Evolutionary conservation across 2,888 invertebrate genomes (phyloP).

Genomic region (Chelonus formosanus): DNA sequence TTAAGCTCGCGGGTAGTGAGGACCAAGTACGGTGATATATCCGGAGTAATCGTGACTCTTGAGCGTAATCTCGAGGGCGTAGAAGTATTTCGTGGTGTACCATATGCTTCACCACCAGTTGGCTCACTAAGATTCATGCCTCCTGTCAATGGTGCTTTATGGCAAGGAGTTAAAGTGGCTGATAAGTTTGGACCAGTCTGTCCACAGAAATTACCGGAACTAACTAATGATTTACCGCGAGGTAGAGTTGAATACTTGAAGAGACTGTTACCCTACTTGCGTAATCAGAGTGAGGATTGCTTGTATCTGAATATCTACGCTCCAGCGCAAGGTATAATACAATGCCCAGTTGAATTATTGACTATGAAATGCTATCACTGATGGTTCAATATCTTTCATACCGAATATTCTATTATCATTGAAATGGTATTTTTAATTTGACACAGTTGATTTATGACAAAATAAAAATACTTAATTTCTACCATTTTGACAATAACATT

Average conservation of each 20-base stretch:
- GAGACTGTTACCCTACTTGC: conserved; percentile 85
- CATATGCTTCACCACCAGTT: conserved; percentile 92
- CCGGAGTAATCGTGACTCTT: conserved; percentile 84
- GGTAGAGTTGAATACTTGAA: conserved; percentile 89
- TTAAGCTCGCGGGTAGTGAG: conserved; percentile 85
- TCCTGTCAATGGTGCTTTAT: conserved; percentile 90
- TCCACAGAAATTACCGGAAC: conserved; percentile 88
- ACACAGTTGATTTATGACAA: no score
- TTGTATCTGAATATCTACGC: conserved; percentile 96
- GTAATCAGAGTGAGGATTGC: conserved; percentile 96
- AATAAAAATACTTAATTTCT: no score
- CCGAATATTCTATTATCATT: no score
- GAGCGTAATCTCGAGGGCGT: conserved; percentile 81
- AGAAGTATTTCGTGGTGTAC: conserved; percentile 92
- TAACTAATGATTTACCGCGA: conserved; percentile 87
- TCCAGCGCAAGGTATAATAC: conserved; percentile 86
- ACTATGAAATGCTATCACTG: no score
- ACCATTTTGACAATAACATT: no score
- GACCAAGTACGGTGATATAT: conserved; percentile 88
- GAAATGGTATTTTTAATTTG: no score
- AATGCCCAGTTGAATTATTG: no score
- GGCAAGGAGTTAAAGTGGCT: conserved; percentile 89
- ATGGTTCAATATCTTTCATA: no score
- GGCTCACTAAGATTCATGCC: conserved; percentile 95
- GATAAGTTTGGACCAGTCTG: conserved; percentile 91